Evolutionary conservation across 2,888 invertebrate genomes (phyloP), one percentile per base, ranked within the genome.

Genomic region (Drosophila buzzatii): DNA sequence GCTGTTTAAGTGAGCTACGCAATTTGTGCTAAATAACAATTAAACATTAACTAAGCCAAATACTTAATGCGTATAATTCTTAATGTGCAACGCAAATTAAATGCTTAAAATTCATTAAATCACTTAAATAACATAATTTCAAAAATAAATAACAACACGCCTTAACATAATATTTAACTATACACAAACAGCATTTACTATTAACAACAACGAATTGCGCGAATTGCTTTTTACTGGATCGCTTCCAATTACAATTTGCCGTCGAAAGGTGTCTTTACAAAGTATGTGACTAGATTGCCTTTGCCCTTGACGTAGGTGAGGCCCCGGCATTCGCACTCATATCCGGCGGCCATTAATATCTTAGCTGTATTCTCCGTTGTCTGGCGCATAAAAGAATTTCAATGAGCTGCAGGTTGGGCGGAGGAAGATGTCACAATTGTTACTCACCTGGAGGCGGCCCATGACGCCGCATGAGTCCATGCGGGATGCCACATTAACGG

Each of bases 381-480:
- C 96, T 96, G 74, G 4, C 52, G 7, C 12, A 91, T 45, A 3
- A 31, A 35, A 45, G 45, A 52, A 12, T 41, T 42, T 44, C 60
- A 60, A 41, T 45, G 20, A 44, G 37, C 37, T 23, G 18, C 27
- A 18, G 12, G 42, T 58, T 23, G 12, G 2, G 9, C 14, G 14
- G 14, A 18, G 7, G 1, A 7, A 18, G 0, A 14, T 27, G 14
- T 27, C 16, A 18, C 10, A 10, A 27, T 16, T 1, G 39, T 23
- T 7, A 37, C 12, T 76, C 92, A 96, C 97, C 93, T 98, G 98
- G 75, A 98, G 95, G 67, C 95, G 94, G 23, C 97, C 97, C 95
- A 98, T 96, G 73, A 96, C 95, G 0, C 99, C 99, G 73, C 98
- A 98, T 74, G 98, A 98, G 93, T 99, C 99, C 99, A 99, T 99